Base-by-base conservation (phyloP, 2,797 vertebrate genomes). In the Orientallactaga sibirica region DNA sequence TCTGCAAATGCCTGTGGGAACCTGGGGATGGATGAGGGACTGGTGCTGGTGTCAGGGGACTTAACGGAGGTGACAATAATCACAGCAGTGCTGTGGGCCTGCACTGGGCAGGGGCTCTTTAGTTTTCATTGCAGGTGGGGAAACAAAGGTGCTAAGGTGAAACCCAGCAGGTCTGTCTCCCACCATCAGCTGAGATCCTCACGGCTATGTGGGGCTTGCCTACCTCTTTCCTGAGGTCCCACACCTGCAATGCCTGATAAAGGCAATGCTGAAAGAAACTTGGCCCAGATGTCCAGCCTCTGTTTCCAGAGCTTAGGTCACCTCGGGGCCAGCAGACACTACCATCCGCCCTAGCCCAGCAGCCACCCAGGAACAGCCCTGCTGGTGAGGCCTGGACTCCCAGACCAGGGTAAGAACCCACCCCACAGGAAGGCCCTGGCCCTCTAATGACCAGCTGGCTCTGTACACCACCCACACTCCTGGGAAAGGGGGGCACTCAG, bases 401-500 rank as follows among this genome's bases (percentile, higher is more conserved):
- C 2, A 6, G 78, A 91, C 89, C 64, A 64, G 71, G 70, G 58
- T 3, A 16, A 64, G 61, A 0, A 27, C 20, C 43, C 29, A 11
- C 29, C 52, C 91, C 88, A 90, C 92, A 93, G 89, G 90, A 97
- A 95, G 80, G 93, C 79, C 96, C 1, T 2, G 83, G 77, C 88
- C 90, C 82, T 68, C 84, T 88, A 95, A 96, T 88, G 86, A 96
- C 93, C 62, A 10, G 88, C 77, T 96, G 80, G 93, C 81, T 93
- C 88, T 41, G 62, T 73, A 16, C 16, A 5, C 88, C 88, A 94
- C 37, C 93, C 79, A 92, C 24, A 86, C 90, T 75, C 29, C 73
- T 43, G 27, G 75, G 81, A 85, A 82, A 92, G 87, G 92, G 89
- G 9, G 43, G 61, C 80, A 79, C 58, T 92, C 9, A 19, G 77